phyloP scores from a whole-genome alignment of 2,113 vertebrate species.

The Ia io region DNA sequence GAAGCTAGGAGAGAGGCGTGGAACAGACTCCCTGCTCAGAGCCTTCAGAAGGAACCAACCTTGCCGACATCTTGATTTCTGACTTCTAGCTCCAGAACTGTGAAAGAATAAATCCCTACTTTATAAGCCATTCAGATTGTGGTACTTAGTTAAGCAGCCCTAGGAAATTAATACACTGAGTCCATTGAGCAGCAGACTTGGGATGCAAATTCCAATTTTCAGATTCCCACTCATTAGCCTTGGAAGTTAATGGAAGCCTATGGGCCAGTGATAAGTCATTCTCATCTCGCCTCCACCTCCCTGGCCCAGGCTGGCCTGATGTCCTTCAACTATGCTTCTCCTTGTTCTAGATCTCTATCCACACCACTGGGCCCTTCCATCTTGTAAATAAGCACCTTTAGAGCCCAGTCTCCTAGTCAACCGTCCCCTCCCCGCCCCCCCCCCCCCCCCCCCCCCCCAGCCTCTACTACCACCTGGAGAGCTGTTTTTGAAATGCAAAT shows the following conservation, averaged over 20 bases:
- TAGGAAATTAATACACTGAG: not conserved
- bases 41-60: not conserved
- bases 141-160: not conserved
- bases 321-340: not conserved
- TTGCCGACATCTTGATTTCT: not conserved
- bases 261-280: not conserved
- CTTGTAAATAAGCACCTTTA: not conserved
- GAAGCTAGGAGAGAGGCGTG: not conserved
- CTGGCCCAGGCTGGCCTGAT: not conserved
- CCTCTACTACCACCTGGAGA: slow-evolving; percentile 36
- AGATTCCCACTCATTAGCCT: not conserved
- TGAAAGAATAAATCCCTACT: not conserved
- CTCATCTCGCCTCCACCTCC: not conserved
- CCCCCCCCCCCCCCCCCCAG: not conserved
- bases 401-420: not conserved
- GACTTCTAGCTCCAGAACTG: not conserved
- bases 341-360: not conserved
- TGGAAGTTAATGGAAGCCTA: not conserved
- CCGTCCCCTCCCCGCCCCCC: no score
- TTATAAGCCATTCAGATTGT: not conserved
- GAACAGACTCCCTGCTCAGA: not conserved
- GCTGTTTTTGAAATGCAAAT: slow-evolving; percentile 69
- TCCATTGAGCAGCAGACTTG: not conserved
- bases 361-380: not conserved
- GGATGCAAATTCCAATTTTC: not conserved